These are phyloP conservation scores for Callinectes sapidus DNA, from an alignment of 2,888 invertebrate genomes.

Conservation along the genomic window DNA sequence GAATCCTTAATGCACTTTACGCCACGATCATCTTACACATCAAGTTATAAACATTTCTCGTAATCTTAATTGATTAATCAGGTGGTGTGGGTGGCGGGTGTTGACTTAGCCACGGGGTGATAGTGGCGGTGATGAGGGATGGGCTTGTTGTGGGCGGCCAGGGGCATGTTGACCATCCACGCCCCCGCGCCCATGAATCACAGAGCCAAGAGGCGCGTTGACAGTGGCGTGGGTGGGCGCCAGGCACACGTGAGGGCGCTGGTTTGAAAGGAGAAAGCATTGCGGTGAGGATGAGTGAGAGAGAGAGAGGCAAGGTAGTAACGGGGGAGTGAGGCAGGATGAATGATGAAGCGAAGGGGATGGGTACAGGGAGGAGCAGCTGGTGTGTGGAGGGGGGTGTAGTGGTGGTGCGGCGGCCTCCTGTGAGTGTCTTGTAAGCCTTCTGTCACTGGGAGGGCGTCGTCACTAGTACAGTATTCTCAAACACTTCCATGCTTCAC, in stretches of 20 bases:
- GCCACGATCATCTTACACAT: conserved; percentile 28
- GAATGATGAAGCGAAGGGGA: background rate
- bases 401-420: background rate
- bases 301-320: background rate
- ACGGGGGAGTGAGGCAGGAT: background rate
- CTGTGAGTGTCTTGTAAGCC: background rate
- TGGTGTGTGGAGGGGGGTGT: background rate
- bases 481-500: too few relatives aligned
- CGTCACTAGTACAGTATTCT: background rate
- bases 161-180: conserved; percentile 15
- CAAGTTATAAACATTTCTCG: conserved; percentile 17
- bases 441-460: background rate
- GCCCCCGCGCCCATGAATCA: conserved; percentile 24
- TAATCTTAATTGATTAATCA: conserved; percentile 57
- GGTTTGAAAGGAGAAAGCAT: background rate
- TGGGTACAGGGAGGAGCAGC: background rate
- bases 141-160: conserved; percentile 33
- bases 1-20: conserved; percentile 25
- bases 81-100: conserved; percentile 36
- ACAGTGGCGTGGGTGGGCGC: conserved; percentile 58
- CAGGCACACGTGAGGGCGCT: background rate
- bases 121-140: conserved; percentile 35
- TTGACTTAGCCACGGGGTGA: conserved; percentile 32
- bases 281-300: conserved; percentile 17
- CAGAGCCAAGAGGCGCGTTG: background rate